A percentile compares a stretch with the other conserved stretches of the same genome.
Evolutionary conservation across 1,140 invertebrate genomes (phyloP).

Genomic region (Bombus impatiens): DNA sequence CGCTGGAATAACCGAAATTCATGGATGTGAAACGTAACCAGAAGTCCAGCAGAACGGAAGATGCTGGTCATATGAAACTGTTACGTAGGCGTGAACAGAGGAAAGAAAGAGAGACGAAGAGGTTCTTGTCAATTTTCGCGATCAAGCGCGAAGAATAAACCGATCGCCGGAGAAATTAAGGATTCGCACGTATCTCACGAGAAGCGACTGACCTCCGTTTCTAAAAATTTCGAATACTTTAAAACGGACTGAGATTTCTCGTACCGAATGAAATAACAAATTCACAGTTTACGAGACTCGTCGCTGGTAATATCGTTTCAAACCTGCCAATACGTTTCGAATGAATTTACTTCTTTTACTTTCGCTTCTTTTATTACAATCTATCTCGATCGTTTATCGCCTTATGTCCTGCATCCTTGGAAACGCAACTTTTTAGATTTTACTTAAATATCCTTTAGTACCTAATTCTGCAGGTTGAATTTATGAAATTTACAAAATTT

Average conservation of each 20-base stretch:
- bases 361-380: background rate
- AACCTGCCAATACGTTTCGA: background rate
- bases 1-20: slow-evolving; percentile 1
- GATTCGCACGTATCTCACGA: background rate
- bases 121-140: slow-evolving; percentile 8
- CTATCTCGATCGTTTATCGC: background rate
- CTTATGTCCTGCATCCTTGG: background rate
- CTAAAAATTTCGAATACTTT: slow-evolving; percentile 1
- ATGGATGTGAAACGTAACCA: background rate
- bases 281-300: background rate
- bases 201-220: slow-evolving; percentile 21
- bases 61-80: background rate
- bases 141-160: slow-evolving; percentile 24
- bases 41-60: background rate
- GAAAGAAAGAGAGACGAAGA: background rate
- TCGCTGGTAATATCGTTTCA: background rate
- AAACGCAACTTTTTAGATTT: background rate
- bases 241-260: background rate
- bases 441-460: too few relatives aligned
- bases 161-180: background rate
- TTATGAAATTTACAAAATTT: too few relatives aligned
- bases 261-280: slow-evolving; percentile 8
- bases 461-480: too few relatives aligned
- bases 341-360: background rate
- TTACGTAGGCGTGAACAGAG: background rate